Evolutionary conservation across 2,113 vertebrate species (phyloP).

Genomic region (Callipepla californica): DNA sequence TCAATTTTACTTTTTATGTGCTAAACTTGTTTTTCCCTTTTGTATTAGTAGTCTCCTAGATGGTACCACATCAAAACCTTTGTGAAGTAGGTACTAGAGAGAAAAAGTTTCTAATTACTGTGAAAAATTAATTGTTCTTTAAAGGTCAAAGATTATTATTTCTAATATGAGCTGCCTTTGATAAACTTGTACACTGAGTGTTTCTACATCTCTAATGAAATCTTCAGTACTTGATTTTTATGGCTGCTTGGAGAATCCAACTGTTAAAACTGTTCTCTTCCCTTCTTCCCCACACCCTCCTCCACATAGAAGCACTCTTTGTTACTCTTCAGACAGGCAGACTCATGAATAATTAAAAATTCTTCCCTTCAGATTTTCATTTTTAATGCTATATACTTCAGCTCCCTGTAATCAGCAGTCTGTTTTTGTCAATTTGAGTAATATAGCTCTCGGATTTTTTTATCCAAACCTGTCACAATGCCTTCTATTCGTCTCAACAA

Average conservation of each 20-base stretch:
- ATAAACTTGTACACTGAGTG: background rate
- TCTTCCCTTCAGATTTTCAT: background rate
- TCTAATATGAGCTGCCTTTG: background rate
- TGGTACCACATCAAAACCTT: background rate
- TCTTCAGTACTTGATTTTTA: background rate
- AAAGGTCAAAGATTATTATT: background rate
- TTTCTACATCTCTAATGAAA: background rate
- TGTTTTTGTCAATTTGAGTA: background rate
- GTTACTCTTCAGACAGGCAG: background rate
- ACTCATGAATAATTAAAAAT: background rate
- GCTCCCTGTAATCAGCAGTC: background rate
- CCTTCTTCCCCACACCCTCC: background rate
- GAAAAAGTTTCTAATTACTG: background rate
- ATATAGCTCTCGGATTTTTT: background rate
- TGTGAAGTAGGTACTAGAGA: background rate
- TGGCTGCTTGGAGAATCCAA: background rate
- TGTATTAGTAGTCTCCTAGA: background rate
- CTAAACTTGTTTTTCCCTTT: background rate
- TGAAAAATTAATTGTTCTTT: background rate
- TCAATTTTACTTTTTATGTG: background rate
- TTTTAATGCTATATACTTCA: background rate
- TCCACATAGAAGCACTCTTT: background rate
- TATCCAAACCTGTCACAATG: background rate
- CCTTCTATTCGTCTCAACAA: background rate
- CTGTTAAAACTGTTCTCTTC: background rate